Evolutionary conservation across 2,888 invertebrate species (phyloP).

Genomic region (Lithophane leautieri): DNA sequence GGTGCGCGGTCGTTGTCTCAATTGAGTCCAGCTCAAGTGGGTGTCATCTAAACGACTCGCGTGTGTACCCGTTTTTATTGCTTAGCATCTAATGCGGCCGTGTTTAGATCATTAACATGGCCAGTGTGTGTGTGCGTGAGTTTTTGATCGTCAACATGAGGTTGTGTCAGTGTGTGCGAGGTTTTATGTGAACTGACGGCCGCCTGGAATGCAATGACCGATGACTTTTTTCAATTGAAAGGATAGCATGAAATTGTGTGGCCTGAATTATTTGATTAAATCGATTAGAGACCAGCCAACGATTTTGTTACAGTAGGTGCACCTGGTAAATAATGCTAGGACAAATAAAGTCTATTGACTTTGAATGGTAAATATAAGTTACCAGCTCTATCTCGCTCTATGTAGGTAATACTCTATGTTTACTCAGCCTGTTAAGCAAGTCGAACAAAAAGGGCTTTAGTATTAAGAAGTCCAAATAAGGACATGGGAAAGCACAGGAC

Average conservation of each 20-base stretch:
- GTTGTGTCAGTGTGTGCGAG: slow-evolving; percentile 46
- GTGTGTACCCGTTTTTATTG: slow-evolving; percentile 65
- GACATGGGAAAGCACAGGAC: not conserved
- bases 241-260: slow-evolving; percentile 49
- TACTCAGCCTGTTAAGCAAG: not conserved
- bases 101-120: slow-evolving; percentile 64
- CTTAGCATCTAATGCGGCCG: slow-evolving; percentile 66
- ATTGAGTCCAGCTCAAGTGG: slow-evolving; percentile 65
- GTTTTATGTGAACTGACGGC: slow-evolving; percentile 38
- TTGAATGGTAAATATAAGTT: not conserved
- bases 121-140: slow-evolving; percentile 45
- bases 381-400: not conserved
- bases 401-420: not conserved
- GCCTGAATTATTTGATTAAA: slow-evolving; percentile 55
- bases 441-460: not conserved
- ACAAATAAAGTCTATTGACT: not conserved
- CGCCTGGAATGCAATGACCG: slow-evolving; percentile 60
- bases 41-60: slow-evolving; percentile 59
- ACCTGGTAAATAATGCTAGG: slow-evolving; percentile 18
- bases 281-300: not conserved
- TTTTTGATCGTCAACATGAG: slow-evolving; percentile 46
- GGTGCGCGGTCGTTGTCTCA: slow-evolving; percentile 64
- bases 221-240: slow-evolving; percentile 60
- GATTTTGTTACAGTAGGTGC: not conserved
- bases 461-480: not conserved